Evolutionary conservation across 2,113 vertebrate species (phyloP).

Genomic region (Aspiorhynchus laticeps): DNA sequence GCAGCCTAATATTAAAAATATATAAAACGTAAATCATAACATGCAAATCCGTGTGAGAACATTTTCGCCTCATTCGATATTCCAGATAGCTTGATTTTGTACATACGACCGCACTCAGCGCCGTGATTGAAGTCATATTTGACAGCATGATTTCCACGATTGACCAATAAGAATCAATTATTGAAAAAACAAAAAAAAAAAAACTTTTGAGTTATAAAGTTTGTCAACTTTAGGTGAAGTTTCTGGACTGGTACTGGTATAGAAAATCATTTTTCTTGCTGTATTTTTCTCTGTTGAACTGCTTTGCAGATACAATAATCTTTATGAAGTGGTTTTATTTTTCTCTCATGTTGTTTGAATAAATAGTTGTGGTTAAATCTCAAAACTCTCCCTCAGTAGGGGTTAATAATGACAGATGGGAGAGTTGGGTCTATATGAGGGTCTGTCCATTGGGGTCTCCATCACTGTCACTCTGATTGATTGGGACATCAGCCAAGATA

Average conservation of each 20-base stretch:
- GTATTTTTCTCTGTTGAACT: neutral
- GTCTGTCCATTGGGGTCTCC: constrained; percentile 63
- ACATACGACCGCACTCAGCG: neutral
- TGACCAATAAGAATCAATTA: neutral
- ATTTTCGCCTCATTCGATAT: too few relatives aligned
- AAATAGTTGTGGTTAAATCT: constrained; percentile 36
- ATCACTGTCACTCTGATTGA: constrained; percentile 75
- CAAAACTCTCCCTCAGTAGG: constrained; percentile 51
- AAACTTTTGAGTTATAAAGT: neutral
- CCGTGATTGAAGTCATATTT: neutral
- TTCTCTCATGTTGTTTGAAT: constrained; percentile 3
- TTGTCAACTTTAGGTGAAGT: neutral
- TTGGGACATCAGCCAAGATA: constrained; percentile 74
- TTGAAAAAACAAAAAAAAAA: too few relatives aligned
- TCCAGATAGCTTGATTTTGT: neutral
- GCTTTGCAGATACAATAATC: neutral
- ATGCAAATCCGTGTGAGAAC: too few relatives aligned
- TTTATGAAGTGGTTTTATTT: neutral
- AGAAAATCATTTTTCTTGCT: neutral
- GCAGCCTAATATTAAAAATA: too few relatives aligned
- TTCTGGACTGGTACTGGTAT: neutral
- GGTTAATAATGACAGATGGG: constrained; percentile 61
- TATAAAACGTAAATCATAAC: too few relatives aligned
- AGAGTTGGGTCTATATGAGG: constrained; percentile 33
- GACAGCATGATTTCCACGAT: neutral